Evolutionary conservation across 2,113 vertebrate species (phyloP), one percentile per base, ranked within the genome.

Genomic region (Periophthalmodon schlosseri): DNA sequence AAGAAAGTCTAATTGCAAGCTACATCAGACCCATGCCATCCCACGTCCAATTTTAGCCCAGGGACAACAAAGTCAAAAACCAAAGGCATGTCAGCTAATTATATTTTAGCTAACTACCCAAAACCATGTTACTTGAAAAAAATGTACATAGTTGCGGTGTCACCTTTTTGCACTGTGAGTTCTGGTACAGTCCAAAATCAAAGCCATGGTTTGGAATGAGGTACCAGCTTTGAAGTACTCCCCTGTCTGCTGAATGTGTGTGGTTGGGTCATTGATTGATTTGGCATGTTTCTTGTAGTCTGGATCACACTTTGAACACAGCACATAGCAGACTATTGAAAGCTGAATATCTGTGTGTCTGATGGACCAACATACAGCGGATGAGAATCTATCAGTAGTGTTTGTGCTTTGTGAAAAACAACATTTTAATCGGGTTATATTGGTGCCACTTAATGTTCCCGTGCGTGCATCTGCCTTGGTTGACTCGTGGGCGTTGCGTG

Each of bases 391-490:
- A 69, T 65, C 34, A 47, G 44, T 60, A 75, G 23, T 8, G 18
- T 56, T 21, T 15, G 12, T 58, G 21, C 60, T 63, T 28, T 34
- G 24, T 34, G 24, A 24, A 61, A 58, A 61, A 60, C 58, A 33
- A 61, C 28, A 61, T 46, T 76, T 20, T 4, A 21, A 63, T 52
- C 64, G 13, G 18, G 21, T 50, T 0, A 2, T 56, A 60, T 61
- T 72, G 14, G 64, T 63, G 73, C 18, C 76, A 60, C 73, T 73
- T 52, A 65, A 72, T 78, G 50, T 47, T 74, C 24, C 28, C 66
- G 76, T 74, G 69, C 58, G 70, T 83, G 76, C 78, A 75, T 87
- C 78, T 82, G 83, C 73, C 82, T 72, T 79, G 77, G 75, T 74
- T 76, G 36, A 63, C 16, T 2, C 67, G 81, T 39, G 54, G 84